Evolutionary conservation across 2,113 vertebrate species (phyloP).

Genomic region (Sclerurus mexicanus): DNA sequence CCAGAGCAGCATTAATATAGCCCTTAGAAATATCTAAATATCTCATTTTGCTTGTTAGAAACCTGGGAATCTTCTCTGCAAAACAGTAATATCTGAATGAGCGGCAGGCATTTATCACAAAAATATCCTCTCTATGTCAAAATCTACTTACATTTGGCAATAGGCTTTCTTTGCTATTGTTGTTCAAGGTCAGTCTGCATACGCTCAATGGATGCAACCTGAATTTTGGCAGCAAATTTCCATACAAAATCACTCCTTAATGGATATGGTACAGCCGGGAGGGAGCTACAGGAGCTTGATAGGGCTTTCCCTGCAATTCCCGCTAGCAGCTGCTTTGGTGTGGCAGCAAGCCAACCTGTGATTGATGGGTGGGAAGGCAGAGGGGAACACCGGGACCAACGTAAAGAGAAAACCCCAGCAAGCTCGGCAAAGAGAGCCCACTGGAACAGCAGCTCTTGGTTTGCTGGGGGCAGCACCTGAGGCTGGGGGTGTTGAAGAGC

Average conservation of each 20-base stretch:
- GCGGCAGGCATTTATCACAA: neutral
- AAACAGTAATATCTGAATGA: neutral
- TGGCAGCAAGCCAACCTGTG: neutral
- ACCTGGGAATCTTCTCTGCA: neutral
- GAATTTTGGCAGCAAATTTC: neutral
- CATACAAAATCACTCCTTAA: neutral
- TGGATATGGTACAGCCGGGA: neutral
- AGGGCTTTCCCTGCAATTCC: neutral
- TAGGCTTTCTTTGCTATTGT: neutral
- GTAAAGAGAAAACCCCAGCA: neutral
- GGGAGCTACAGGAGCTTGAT: neutral
- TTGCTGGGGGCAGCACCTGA: neutral
- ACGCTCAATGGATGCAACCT: neutral
- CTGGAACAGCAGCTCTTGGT: accelerated
- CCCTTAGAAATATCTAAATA: neutral
- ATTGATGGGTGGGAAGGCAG: neutral
- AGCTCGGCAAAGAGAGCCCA: accelerated
- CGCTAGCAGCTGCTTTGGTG: neutral
- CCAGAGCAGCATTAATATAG: neutral
- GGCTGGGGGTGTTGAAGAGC: neutral
- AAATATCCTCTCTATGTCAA: neutral
- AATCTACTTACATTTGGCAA: neutral
- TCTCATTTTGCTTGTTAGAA: neutral
- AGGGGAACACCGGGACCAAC: neutral
- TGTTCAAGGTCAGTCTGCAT: neutral